Evolutionary conservation across 2,113 vertebrate species (phyloP).

Genomic region (Chloroceryle aenea): DNA sequence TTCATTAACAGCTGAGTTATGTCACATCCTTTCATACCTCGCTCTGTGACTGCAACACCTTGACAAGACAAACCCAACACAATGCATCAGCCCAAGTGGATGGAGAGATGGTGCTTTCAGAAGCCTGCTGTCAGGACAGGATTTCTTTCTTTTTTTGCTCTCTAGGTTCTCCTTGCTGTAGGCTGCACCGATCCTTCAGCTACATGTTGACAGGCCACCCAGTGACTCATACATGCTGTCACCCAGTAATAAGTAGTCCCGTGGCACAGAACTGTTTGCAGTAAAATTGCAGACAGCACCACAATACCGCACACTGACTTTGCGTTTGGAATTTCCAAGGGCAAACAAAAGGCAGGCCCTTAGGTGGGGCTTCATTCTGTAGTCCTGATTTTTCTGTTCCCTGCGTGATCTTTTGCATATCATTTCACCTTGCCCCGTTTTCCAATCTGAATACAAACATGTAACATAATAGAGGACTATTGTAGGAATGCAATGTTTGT

Average conservation of each 20-base stretch:
- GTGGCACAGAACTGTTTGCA: not conserved
- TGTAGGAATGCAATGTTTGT: not conserved
- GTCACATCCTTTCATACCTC: not conserved
- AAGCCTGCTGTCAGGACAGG: not conserved
- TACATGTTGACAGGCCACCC: not conserved
- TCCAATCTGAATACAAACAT: not conserved
- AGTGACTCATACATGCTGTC: not conserved
- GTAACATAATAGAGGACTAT: not conserved
- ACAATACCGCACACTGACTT: not conserved
- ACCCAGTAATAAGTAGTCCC: not conserved
- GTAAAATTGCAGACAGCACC: not conserved
- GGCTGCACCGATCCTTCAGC: not conserved
- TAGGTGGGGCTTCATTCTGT: not conserved
- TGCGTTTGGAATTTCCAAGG: not conserved
- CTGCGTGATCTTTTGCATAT: not conserved
- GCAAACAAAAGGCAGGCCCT: not conserved
- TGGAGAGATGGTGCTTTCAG: not conserved
- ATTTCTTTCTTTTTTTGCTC: not conserved
- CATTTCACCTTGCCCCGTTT: not conserved
- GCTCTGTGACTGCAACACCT: not conserved
- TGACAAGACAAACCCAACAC: not conserved
- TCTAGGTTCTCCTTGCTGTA: not conserved
- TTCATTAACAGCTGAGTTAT: constrained; percentile 22
- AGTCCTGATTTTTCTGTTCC: not conserved
- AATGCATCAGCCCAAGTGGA: not conserved